A percentile compares a stretch with the other conserved stretches of the same genome.
phyloP scores from a whole-genome alignment of 2,888 invertebrate species.

The Oeneis ivallda region DNA sequence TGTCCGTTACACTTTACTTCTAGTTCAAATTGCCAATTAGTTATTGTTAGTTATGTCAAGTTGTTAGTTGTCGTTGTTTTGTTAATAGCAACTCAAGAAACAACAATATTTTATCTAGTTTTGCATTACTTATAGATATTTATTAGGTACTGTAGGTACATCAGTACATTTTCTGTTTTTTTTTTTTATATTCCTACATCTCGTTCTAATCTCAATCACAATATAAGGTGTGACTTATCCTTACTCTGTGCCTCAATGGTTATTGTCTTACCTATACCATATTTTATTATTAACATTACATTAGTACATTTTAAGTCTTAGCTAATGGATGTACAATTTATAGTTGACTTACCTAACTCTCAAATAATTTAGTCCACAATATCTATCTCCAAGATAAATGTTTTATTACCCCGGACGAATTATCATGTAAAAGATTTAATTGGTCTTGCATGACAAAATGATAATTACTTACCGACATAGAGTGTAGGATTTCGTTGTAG shows the following conservation, averaged over 20 bases:
- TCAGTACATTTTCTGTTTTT: too few relatives aligned
- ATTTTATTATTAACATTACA: too few relatives aligned
- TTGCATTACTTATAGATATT: background rate
- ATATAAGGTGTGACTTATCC: too few relatives aligned
- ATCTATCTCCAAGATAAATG: background rate
- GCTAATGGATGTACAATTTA: too few relatives aligned
- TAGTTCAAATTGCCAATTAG: conserved; percentile 39
- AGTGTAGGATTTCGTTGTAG: conserved; percentile 40
- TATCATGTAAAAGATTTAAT: conserved; percentile 35
- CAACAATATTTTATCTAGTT: background rate
- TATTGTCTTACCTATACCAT: too few relatives aligned
- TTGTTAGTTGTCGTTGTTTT: conserved; percentile 18
- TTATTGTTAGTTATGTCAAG: conserved; percentile 25
- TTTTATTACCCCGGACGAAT: conserved; percentile 18
- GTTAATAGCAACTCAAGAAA: conserved; percentile 4
- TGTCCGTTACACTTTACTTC: conserved; percentile 41
- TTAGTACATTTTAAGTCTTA: too few relatives aligned
- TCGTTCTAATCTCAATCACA: too few relatives aligned
- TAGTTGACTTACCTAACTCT: too few relatives aligned
- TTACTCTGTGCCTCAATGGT: too few relatives aligned
- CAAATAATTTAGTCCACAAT: too few relatives aligned
- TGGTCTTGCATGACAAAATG: conserved; percentile 43
- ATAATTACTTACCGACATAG: conserved; percentile 39
- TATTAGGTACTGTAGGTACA: background rate
- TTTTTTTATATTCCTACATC: too few relatives aligned